A percentile compares a stretch with the other conserved stretches of the same genome.
These are phyloP conservation scores for Micoletzkya japonica DNA, from an alignment of 2,888 invertebrate genomes.

Conservation along the genomic window DNA sequence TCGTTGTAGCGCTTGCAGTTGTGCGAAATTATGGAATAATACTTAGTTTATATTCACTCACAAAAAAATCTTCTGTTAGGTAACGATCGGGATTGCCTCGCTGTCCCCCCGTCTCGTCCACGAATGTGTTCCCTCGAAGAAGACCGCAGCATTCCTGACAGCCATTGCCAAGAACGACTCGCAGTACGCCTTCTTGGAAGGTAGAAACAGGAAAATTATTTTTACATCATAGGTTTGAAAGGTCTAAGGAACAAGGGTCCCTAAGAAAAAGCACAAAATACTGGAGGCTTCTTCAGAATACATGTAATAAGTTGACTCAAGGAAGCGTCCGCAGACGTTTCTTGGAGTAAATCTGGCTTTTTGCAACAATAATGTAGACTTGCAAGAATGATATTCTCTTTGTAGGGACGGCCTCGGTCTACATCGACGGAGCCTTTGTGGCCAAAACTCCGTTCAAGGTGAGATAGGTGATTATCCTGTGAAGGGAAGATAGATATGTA, in stretches of 20 bases:
- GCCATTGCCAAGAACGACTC: slow-evolving; percentile 49
- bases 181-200: slow-evolving; percentile 41
- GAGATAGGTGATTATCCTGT: neutral
- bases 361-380: no score
- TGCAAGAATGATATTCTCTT: no score
- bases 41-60: neutral
- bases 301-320: no score
- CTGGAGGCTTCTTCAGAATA: no score
- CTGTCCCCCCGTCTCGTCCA: slow-evolving; percentile 63
- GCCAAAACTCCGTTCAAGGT: slow-evolving; percentile 35
- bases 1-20: no score
- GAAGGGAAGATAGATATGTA: neutral
- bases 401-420: slow-evolving; percentile 53
- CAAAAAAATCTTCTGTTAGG: slow-evolving; percentile 31
- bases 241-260: no score
- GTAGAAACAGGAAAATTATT: no score
- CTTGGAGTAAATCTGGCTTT: no score
- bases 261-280: no score
- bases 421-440: slow-evolving; percentile 50
- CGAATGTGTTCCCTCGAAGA: slow-evolving; percentile 61
- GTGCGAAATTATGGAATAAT: neutral
- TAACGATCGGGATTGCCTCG: slow-evolving; percentile 64
- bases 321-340: no score
- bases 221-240: no score
- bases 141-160: slow-evolving; percentile 47